These are phyloP conservation scores for Engystomops pustulosus DNA, from an alignment of 2,113 vertebrate species.

Conservation along the genomic window DNA sequence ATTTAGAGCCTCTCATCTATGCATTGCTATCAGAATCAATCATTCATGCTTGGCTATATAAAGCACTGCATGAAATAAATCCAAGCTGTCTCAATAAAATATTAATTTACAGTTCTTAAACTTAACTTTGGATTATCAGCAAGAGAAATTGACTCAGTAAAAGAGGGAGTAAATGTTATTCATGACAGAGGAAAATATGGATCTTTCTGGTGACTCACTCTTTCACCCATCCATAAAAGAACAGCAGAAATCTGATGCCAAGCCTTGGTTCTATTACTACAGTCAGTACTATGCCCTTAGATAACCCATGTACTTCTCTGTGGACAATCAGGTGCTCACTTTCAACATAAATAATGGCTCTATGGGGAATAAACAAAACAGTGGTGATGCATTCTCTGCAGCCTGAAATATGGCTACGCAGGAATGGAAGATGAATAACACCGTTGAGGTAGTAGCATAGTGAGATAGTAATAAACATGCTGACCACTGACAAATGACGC, in stretches of 20 bases:
- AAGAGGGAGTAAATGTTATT: neutral
- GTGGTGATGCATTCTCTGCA: neutral
- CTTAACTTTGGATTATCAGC: neutral
- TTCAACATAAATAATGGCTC: conserved; percentile 23
- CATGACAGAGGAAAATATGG: neutral
- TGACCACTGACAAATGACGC: neutral
- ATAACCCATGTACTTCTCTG: conserved; percentile 14
- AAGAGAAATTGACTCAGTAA: neutral
- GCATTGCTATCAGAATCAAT: neutral
- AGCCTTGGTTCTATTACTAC: neutral
- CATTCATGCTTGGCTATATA: neutral
- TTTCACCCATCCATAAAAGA: neutral
- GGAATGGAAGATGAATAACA: neutral
- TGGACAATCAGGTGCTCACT: conserved; percentile 24
- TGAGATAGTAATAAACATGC: neutral
- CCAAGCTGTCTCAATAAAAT: neutral
- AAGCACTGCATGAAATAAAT: neutral
- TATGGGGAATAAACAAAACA: neutral
- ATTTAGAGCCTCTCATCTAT: neutral
- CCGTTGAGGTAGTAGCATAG: neutral
- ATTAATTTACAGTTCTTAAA: neutral
- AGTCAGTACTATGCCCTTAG: neutral
- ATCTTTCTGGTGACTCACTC: neutral
- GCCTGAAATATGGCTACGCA: neutral
- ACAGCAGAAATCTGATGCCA: neutral